phyloP scores from a whole-genome alignment of 2,113 vertebrate species.

The Pampusana beccarii region DNA sequence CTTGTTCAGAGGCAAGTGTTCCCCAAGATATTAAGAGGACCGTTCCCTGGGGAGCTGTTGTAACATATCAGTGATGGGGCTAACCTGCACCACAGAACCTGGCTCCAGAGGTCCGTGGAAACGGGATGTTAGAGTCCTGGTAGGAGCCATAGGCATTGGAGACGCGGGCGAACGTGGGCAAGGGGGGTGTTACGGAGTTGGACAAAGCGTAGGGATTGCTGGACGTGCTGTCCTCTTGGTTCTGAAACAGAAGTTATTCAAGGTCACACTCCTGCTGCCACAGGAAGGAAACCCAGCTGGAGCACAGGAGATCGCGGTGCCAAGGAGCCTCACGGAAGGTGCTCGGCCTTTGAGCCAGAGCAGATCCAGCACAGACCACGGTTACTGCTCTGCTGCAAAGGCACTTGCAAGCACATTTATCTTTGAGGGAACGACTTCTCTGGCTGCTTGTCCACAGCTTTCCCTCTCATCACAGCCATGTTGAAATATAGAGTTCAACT shows the following conservation, averaged over 20 bases:
- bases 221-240: constrained; percentile 87
- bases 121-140: constrained; percentile 98
- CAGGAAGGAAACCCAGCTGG: not conserved
- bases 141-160: constrained; percentile 96
- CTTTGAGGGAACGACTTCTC: not conserved
- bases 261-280: not conserved
- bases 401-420: not conserved
- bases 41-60: not conserved
- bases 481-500: not conserved
- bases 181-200: constrained; percentile 86
- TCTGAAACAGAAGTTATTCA: constrained; percentile 72
- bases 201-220: constrained; percentile 86
- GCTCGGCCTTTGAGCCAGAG: not conserved
- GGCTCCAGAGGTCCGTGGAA: constrained; percentile 96
- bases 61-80: not conserved
- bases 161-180: constrained; percentile 91
- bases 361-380: not conserved
- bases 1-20: not conserved
- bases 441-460: not conserved
- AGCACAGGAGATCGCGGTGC: fast-evolving
- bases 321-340: not conserved
- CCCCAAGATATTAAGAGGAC: not conserved
- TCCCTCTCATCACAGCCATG: not conserved
- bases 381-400: not conserved
- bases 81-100: constrained; percentile 95